These are phyloP conservation scores for Agrotis ipsilon DNA, from an alignment of 2,888 invertebrate species.

Conservation along the genomic window DNA sequence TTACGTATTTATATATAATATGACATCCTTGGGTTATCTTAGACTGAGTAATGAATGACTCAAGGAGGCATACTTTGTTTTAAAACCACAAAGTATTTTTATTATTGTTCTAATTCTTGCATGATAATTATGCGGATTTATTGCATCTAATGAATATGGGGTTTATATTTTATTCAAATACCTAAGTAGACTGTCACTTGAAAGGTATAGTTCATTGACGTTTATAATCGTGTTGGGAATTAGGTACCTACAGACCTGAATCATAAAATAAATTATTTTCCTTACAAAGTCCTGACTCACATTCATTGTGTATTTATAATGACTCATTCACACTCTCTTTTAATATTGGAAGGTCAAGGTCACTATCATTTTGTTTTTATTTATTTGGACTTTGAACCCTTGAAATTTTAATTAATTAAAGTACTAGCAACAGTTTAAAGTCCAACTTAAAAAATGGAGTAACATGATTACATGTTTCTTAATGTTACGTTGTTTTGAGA, in stretches of 20 bases:
- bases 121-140: slow-evolving; percentile 3
- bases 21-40: slow-evolving; percentile 48
- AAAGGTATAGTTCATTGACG: slow-evolving; percentile 10
- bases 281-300: slow-evolving; percentile 17
- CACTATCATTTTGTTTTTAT: slow-evolving; percentile 18
- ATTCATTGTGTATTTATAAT: background rate
- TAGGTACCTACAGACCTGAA: slow-evolving; percentile 22
- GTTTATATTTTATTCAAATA: background rate
- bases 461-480: background rate
- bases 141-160: background rate
- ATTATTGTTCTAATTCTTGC: slow-evolving; percentile 40
- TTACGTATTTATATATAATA: slow-evolving; percentile 48
- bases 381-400: slow-evolving; percentile 36
- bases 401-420: background rate
- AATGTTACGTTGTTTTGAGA: slow-evolving; percentile 10
- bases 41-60: slow-evolving; percentile 60
- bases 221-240: background rate
- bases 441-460: background rate
- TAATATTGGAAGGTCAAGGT: background rate
- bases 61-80: slow-evolving; percentile 42
- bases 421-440: background rate
- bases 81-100: slow-evolving; percentile 40
- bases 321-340: slow-evolving; percentile 29
- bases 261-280: slow-evolving; percentile 26
- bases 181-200: background rate